Conservation (phyloP, 92 coral and sea anemone genomes). For the Palythoa caribaeorum region DNA sequence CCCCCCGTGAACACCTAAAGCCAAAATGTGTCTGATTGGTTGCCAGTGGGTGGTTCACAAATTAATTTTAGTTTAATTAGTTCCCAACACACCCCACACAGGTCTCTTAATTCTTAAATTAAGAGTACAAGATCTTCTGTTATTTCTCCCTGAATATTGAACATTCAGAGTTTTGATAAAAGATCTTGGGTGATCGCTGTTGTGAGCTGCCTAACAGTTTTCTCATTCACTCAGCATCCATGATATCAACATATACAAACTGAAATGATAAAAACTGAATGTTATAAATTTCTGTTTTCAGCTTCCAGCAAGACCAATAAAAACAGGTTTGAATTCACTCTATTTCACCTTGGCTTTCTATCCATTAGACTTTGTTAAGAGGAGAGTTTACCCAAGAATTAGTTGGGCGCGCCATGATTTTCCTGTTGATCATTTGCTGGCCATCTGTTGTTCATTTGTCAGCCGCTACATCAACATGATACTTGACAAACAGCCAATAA, state of each 20-base stretch:
- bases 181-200: no score
- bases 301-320: conserved; percentile 94
- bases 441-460: background rate
- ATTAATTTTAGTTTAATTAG: no score
- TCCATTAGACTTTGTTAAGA: background rate
- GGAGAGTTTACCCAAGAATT: background rate
- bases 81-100: no score
- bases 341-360: background rate
- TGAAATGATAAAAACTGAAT: background rate
- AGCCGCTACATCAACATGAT: no score
- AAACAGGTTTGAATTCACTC: conserved; percentile 73
- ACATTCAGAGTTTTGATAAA: no score
- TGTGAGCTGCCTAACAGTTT: background rate
- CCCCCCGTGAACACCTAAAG: no score
- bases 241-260: background rate
- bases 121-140: no score
- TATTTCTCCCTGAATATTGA: no score
- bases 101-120: no score
- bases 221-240: background rate
- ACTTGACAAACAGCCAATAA: no score
- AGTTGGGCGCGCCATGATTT: background rate
- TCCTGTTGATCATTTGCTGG: background rate
- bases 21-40: no score
- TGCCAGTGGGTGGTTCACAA: no score
- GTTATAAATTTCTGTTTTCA: conserved; percentile 32